Evolutionary conservation across 2,888 invertebrate species (phyloP).

Genomic region (Congeria kusceri): DNA sequence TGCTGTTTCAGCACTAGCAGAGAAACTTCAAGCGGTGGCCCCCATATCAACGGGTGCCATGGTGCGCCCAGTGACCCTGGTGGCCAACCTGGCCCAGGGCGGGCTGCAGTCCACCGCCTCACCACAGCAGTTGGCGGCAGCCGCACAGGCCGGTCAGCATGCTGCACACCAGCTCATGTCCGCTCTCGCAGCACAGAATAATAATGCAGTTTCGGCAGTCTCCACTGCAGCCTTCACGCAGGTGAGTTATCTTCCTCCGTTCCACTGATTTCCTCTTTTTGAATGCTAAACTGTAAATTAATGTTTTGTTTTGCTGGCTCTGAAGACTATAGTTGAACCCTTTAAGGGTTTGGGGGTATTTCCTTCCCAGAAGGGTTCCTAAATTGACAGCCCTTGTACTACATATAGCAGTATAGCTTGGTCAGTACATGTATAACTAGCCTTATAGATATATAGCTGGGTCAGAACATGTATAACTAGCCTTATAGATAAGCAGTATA

Average conservation of each 20-base stretch:
- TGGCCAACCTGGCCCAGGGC: conserved; percentile 59
- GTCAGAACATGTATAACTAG: too few species aligned
- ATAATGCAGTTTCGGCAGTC: conserved; percentile 30
- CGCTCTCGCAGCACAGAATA: conserved; percentile 61
- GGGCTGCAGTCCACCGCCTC: conserved; percentile 51
- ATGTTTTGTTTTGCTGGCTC: too few species aligned
- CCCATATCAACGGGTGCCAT: conserved; percentile 60
- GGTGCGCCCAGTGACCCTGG: conserved; percentile 67
- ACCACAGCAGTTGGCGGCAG: conserved; percentile 59
- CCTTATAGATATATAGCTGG: too few species aligned
- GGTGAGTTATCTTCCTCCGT: conserved; percentile 32
- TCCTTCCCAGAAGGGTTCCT: too few species aligned
- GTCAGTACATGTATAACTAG: too few species aligned
- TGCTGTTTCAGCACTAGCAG: conserved; percentile 58
- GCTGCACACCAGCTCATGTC: conserved; percentile 61
- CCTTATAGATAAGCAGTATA: too few species aligned
- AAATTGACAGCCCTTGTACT: too few species aligned
- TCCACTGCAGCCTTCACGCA: conserved; percentile 47
- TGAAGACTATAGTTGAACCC: too few species aligned
- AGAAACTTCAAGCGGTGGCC: conserved; percentile 69
- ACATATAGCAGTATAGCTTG: too few species aligned
- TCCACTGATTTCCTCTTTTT: too few species aligned
- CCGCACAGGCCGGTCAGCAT: conserved; percentile 62
- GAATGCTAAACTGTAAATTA: too few species aligned
- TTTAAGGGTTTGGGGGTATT: too few species aligned